phyloP scores from a whole-genome alignment of 2,113 vertebrate genomes.

The Albula goreensis region DNA sequence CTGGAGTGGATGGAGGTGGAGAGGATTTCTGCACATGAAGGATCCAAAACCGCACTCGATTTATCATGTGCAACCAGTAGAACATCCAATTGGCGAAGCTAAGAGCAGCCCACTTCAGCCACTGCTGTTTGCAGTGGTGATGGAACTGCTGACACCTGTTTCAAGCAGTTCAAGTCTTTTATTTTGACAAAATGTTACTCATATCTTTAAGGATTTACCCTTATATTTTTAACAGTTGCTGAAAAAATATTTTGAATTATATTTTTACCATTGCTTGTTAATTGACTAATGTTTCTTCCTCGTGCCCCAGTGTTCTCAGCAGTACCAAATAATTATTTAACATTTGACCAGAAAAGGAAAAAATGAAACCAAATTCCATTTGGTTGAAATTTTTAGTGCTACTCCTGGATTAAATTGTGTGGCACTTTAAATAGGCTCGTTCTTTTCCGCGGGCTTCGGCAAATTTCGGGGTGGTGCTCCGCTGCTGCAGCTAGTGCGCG shows the following conservation, averaged over 20 bases:
- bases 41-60: background rate
- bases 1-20: background rate
- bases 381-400: background rate
- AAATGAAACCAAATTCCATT: background rate
- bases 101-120: background rate
- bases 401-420: background rate
- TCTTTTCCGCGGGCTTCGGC: slow-evolving; percentile 35
- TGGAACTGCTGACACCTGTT: too few species aligned
- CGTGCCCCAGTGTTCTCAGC: too few species aligned
- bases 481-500: slow-evolving; percentile 26
- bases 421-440: slow-evolving; percentile 44
- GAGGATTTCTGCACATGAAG: background rate
- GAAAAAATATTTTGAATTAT: too few species aligned
- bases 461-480: slow-evolving; percentile 3
- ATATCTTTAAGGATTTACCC: too few species aligned
- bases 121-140: background rate
- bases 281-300: too few species aligned
- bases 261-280: too few species aligned
- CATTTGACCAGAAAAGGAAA: background rate
- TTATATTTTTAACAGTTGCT: too few species aligned
- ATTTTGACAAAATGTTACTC: too few species aligned
- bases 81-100: background rate
- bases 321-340: background rate
- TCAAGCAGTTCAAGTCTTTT: too few species aligned
- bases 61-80: background rate